Percentiles rank a stretch among this genome's conserved stretches.
Evolutionary conservation across 2,888 invertebrate genomes (phyloP).

Genomic region (Formica aserva): DNA sequence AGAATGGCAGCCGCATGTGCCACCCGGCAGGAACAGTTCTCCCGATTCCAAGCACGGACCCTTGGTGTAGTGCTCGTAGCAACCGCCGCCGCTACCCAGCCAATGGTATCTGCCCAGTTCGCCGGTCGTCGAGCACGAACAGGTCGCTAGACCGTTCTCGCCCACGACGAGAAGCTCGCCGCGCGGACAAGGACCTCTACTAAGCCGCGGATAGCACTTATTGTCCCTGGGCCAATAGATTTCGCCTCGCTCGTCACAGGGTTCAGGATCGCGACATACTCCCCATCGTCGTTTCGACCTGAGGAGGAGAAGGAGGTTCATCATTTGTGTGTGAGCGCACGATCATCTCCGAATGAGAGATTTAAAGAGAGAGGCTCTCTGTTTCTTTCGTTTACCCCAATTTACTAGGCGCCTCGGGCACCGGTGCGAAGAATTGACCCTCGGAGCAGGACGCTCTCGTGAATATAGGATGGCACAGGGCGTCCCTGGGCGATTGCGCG

Average conservation of each 20-base stretch:
- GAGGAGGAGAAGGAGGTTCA: not conserved
- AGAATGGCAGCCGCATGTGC: slow-evolving; percentile 91
- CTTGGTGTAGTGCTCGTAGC: slow-evolving; percentile 91
- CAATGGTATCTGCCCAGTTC: slow-evolving; percentile 88
- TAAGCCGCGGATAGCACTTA: slow-evolving; percentile 91
- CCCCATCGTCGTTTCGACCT: slow-evolving; percentile 90
- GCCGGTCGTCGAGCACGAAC: slow-evolving; percentile 88
- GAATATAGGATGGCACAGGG: slow-evolving; percentile 91
- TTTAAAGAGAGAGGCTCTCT: not conserved
- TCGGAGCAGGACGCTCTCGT: slow-evolving; percentile 91
- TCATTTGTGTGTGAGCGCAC: not conserved
- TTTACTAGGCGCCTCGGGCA: slow-evolving; percentile 83
- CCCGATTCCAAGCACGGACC: slow-evolving; percentile 93
- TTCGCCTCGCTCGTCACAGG: slow-evolving; percentile 89
- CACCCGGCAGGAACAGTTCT: slow-evolving; percentile 91
- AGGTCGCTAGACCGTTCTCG: slow-evolving; percentile 89
- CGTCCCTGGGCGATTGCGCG: slow-evolving; percentile 90
- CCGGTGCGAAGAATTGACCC: slow-evolving; percentile 92
- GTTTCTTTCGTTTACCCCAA: slow-evolving; percentile 69
- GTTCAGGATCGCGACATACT: slow-evolving; percentile 89
- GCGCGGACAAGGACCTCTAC: slow-evolving; percentile 92
- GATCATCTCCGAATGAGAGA: not conserved
- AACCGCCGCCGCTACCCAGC: slow-evolving; percentile 88
- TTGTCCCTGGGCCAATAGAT: slow-evolving; percentile 92
- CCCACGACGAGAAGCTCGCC: slow-evolving; percentile 90